Evolutionary conservation across 2,113 vertebrate species (phyloP).

Genomic region (Otolemur garnettii): DNA sequence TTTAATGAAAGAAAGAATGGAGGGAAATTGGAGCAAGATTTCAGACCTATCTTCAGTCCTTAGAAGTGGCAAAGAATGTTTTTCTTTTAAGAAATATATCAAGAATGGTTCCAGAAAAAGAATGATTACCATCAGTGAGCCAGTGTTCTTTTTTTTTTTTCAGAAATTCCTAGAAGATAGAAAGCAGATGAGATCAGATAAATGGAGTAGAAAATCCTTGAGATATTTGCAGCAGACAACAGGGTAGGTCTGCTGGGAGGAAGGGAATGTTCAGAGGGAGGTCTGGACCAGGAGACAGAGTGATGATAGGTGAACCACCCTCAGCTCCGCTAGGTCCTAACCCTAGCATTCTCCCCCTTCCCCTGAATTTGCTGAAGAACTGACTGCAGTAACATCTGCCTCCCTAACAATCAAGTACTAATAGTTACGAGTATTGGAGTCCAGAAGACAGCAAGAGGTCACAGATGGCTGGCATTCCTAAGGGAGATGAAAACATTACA

Average conservation of each 20-base stretch:
- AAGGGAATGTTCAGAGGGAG: neutral
- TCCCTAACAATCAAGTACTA: neutral
- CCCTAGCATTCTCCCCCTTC: neutral
- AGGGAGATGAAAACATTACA: neutral
- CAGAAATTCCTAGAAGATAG: conserved; percentile 35
- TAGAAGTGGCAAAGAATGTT: neutral
- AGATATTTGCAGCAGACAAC: neutral
- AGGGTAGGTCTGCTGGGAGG: neutral
- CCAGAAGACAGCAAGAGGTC: neutral
- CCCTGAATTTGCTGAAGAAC: neutral
- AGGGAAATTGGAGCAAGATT: neutral
- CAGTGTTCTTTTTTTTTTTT: neutral
- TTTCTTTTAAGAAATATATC: conserved; percentile 47
- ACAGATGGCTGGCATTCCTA: neutral
- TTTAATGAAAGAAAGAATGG: neutral
- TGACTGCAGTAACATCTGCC: neutral
- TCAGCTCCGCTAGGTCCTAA: neutral
- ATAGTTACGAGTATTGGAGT: neutral
- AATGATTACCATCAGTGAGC: neutral
- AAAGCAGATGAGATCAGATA: conserved; percentile 69
- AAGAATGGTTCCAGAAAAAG: conserved; percentile 42
- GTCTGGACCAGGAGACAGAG: neutral
- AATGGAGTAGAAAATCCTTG: neutral
- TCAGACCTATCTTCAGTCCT: neutral
- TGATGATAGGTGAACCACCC: neutral